Base-by-base conservation (phyloP, 2,797 vertebrate species). In the Xyrichtys novacula region DNA sequence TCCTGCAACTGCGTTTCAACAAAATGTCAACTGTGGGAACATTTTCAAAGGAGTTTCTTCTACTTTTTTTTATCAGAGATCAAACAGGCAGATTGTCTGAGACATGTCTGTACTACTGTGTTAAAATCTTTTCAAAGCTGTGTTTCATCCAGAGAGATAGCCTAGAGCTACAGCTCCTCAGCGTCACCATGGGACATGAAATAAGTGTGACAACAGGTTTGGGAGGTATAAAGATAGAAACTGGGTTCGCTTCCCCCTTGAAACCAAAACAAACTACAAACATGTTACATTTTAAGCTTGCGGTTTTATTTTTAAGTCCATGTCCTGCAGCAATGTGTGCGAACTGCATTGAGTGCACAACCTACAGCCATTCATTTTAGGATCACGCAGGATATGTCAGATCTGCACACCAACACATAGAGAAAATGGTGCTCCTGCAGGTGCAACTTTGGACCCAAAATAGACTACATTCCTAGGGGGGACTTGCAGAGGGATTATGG, bases 381-480 rank as follows among this genome's bases (percentile, higher is more conserved):
- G 22, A 40, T 66, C 32, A 47, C 26, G 39, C 6, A 20, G 47
- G n/a, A 65, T 47, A 66, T 59, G 43, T 75, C 65, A 42, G 16
- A 71, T 42, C 22, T 58, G 44, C 50, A 65, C 46, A 65, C 53
- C 19, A 34, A 49, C 62, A 48, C 54, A 65, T 39, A 44, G 36
- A 58, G 40, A 53, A 64, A 83, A 63, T 69, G 19, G 46, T 29
- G 47, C 60, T 28, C 49, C 69, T 85, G 76, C 78, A 85, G 74
- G 82, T 88, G 82, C 56, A 28, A 81, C 62, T 80, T 72, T 82
- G 62, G 32, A 63, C 62, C 49, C 48, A 60, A 80, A 66, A 81
- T 75, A 73, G 74, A 78, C 74, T 28, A 67, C 71, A 87, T 71
- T 78, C 59, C 71, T 43, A 0, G 42, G 32, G 43, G 55, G 50